A percentile compares a stretch with the other conserved stretches of the same genome.
Conservation (phyloP, 2,888 invertebrate species). For the Argyresthia albistria region DNA sequence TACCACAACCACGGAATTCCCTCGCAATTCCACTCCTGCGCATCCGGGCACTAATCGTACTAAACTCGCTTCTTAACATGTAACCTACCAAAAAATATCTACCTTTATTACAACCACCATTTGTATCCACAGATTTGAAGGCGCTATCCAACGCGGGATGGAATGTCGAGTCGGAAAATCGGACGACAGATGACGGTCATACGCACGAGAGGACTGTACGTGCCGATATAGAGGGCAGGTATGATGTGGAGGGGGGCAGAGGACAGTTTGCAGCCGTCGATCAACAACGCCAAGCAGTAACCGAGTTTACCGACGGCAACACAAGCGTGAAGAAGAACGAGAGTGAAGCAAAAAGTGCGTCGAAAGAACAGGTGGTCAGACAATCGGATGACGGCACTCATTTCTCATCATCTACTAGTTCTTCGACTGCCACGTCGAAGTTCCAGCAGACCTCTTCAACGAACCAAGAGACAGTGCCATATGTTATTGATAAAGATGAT, state of each 20-base stretch:
- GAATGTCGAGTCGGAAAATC: conserved; percentile 77
- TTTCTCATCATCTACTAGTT: conserved; percentile 44
- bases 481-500: conserved; percentile 11
- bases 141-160: conserved; percentile 74
- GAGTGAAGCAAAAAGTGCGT: conserved; percentile 40
- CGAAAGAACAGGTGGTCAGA: conserved; percentile 49
- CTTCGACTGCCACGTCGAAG: conserved; percentile 44
- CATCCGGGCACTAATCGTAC: too few relatives aligned
- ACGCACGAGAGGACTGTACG: conserved; percentile 72
- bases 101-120: background rate
- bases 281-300: conserved; percentile 69
- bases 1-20: too few relatives aligned
- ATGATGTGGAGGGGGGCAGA: conserved; percentile 76
- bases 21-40: too few relatives aligned
- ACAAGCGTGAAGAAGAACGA: conserved; percentile 52
- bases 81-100: too few relatives aligned
- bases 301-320: conserved; percentile 54
- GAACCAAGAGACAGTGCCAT: conserved; percentile 47
- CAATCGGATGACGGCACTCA: conserved; percentile 51
- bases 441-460: conserved; percentile 43
- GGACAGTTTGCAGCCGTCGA: conserved; percentile 76
- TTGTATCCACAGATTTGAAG: conserved; percentile 50
- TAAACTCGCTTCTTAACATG: too few relatives aligned
- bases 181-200: conserved; percentile 76
- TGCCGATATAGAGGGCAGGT: conserved; percentile 76